Conservation (phyloP, 2,797 vertebrate genomes). For the Smutsia gigantea region DNA sequence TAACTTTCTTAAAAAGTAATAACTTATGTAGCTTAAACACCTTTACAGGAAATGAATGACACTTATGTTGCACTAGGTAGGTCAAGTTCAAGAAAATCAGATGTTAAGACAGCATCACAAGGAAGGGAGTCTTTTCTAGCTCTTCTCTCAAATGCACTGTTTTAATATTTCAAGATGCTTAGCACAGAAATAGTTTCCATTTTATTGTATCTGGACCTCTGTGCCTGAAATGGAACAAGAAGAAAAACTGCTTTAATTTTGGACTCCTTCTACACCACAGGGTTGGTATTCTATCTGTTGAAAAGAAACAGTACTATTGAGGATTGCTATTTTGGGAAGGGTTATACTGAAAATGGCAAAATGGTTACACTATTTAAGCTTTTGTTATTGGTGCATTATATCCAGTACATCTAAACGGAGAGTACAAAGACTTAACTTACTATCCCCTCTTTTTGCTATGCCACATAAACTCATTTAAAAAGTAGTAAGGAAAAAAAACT, state of each 20-base stretch:
- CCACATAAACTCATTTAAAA: not conserved
- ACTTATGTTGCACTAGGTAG: not conserved
- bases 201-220: conserved; percentile 4
- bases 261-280: conserved; percentile 6
- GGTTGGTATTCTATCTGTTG: not conserved
- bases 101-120: not conserved
- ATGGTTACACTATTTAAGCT: not conserved
- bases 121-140: not conserved
- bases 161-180: not conserved
- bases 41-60: conserved; percentile 28
- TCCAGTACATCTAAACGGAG: not conserved
- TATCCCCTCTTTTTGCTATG: not conserved
- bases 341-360: conserved; percentile 2
- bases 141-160: not conserved
- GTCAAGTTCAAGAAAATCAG: conserved; percentile 1
- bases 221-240: conserved; percentile 15
- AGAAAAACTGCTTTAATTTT: conserved; percentile 40
- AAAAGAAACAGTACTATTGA: conserved; percentile 23
- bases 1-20: conserved; percentile 32
- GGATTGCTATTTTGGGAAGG: conserved; percentile 4
- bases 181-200: not conserved
- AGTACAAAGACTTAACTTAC: not conserved
- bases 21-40: conserved; percentile 9
- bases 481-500: not conserved
- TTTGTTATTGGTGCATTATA: not conserved